Percentiles rank a stretch among this genome's conserved stretches.
Conservation (phyloP, 2,797 vertebrate species). For the Octomys mimax region DNA sequence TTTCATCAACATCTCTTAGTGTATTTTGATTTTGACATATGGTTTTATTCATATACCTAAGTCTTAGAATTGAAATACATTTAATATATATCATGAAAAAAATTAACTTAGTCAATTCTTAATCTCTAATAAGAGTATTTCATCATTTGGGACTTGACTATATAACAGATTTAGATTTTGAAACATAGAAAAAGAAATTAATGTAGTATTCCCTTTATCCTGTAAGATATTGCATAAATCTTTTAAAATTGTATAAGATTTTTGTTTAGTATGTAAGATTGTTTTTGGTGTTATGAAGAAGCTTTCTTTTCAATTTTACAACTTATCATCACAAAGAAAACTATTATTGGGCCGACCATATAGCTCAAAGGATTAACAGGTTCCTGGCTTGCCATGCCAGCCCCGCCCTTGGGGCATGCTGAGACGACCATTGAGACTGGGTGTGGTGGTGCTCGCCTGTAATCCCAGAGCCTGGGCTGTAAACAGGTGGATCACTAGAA, state of each 20-base stretch:
- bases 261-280: background rate
- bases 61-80: background rate
- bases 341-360: too few species aligned
- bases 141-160: slow-evolving; percentile 25
- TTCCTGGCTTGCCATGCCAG: too few species aligned
- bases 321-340: background rate
- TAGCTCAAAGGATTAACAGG: too few species aligned
- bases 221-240: background rate
- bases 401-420: too few species aligned
- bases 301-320: slow-evolving; percentile 38
- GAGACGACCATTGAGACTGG: too few species aligned
- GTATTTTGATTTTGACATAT: slow-evolving; percentile 33
- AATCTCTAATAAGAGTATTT: slow-evolving; percentile 33
- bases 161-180: background rate
- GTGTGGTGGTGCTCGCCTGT: too few species aligned
- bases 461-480: too few species aligned
- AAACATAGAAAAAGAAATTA: slow-evolving; percentile 25
- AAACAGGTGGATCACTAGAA: too few species aligned
- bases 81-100: background rate
- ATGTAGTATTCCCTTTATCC: slow-evolving; percentile 24
- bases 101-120: slow-evolving; percentile 1
- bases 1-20: slow-evolving; percentile 21
- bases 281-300: background rate
- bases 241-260: background rate
- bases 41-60: background rate